Conservation (phyloP, 2,113 vertebrate genomes). For the Chloroceryle aenea region DNA sequence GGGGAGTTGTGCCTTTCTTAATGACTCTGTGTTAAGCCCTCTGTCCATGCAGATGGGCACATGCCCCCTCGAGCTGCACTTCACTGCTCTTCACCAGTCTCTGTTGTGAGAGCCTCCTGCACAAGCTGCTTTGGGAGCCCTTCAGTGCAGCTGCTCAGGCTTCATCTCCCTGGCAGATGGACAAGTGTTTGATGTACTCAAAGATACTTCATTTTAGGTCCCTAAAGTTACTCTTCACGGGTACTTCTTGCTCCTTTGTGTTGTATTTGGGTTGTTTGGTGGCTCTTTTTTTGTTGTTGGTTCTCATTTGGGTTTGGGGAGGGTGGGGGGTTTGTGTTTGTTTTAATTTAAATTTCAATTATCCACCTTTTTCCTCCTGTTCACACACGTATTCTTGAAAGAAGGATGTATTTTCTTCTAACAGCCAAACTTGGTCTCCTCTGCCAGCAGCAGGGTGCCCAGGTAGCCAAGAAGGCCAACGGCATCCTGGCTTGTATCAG, state of each 20-base stretch:
- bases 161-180: neutral
- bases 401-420: neutral
- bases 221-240: neutral
- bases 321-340: neutral
- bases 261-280: too few relatives aligned
- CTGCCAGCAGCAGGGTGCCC: too few relatives aligned
- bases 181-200: neutral
- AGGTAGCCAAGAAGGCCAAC: too few relatives aligned
- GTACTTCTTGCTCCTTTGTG: neutral
- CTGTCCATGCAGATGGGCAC: neutral
- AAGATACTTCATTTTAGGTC: neutral
- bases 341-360: neutral
- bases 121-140: neutral
- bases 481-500: too few relatives aligned
- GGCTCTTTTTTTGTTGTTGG: too few relatives aligned
- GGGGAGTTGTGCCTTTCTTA: neutral
- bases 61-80: neutral
- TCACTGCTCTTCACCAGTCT: neutral
- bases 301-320: too few relatives aligned
- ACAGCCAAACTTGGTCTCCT: neutral
- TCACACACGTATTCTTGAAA: neutral
- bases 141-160: neutral
- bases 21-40: neutral
- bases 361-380: neutral
- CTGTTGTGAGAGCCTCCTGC: neutral